Conservation (phyloP, 2,888 invertebrate species). For the Spisula solida region DNA sequence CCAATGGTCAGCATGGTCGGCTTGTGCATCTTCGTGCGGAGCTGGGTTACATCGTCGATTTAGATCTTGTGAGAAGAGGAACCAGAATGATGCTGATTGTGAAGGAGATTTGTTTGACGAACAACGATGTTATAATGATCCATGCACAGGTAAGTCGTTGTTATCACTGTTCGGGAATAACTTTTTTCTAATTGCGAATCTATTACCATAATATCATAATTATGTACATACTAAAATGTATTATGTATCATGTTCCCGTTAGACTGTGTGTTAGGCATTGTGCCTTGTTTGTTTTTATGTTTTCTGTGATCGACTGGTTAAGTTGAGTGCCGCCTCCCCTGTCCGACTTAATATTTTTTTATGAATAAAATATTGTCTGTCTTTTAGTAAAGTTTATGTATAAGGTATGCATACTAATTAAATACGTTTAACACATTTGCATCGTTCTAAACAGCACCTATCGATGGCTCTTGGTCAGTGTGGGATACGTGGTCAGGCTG, state of each 20-base stretch:
- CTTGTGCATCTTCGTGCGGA: slow-evolving; percentile 20
- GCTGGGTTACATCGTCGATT: background rate
- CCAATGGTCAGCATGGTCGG: background rate
- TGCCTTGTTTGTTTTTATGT: too few species aligned
- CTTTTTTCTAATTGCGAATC: too few species aligned
- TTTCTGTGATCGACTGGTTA: too few species aligned
- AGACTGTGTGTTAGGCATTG: too few species aligned
- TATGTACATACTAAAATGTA: too few species aligned
- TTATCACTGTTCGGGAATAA: background rate
- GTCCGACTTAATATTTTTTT: too few species aligned
- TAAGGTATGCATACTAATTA: too few species aligned
- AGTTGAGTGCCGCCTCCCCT: too few species aligned
- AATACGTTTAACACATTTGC: background rate
- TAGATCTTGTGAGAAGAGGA: slow-evolving; percentile 30
- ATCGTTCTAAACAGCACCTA: background rate
- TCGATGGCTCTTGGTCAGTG: slow-evolving; percentile 54
- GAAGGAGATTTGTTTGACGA: slow-evolving; percentile 18
- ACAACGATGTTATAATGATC: slow-evolving; percentile 15
- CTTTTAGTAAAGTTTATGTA: too few species aligned
- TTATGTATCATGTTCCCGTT: too few species aligned
- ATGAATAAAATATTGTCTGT: too few species aligned
- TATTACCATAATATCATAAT: too few species aligned
- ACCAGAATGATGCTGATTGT: slow-evolving; percentile 18
- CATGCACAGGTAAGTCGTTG: background rate
- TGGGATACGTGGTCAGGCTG: slow-evolving; percentile 55